Evolutionary conservation across 2,888 invertebrate species (phyloP).

Genomic region (Baronia brevicornis): DNA sequence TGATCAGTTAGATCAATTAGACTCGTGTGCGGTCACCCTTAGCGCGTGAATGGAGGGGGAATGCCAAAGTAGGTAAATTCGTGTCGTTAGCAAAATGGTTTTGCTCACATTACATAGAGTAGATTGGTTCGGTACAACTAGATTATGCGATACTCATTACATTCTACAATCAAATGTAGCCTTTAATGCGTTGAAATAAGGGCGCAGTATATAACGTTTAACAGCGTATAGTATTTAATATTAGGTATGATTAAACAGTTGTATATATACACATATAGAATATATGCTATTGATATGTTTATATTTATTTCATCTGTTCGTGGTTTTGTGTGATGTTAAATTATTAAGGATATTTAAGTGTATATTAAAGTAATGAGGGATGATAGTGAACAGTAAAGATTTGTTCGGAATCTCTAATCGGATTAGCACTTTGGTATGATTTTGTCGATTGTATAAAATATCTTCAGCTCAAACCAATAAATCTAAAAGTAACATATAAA

Average conservation of each 20-base stretch:
- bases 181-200: conserved; percentile 9
- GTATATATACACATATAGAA: conserved; percentile 9
- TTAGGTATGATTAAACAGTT: conserved; percentile 6
- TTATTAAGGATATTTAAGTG: conserved; percentile 10
- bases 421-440: conserved; percentile 16
- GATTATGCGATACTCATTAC: not conserved
- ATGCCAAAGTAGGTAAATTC: conserved; percentile 15
- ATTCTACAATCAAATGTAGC: conserved; percentile 3
- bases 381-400: conserved; percentile 1
- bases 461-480: conserved; percentile 35
- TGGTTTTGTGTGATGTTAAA: conserved; percentile 13
- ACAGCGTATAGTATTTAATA: conserved; percentile 1
- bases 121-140: not conserved
- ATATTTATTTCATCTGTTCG: conserved; percentile 11
- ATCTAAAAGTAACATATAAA: no score
- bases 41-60: conserved; percentile 5
- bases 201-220: not conserved
- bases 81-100: conserved; percentile 6
- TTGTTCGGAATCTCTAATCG: conserved; percentile 14
- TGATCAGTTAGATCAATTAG: no score
- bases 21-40: conserved; percentile 1
- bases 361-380: conserved; percentile 9
- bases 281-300: conserved; percentile 2
- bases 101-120: conserved; percentile 1
- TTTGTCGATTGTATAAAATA: conserved; percentile 17